phyloP scores from a whole-genome alignment of 2,113 vertebrate species.

The Fulmarus glacialis region DNA sequence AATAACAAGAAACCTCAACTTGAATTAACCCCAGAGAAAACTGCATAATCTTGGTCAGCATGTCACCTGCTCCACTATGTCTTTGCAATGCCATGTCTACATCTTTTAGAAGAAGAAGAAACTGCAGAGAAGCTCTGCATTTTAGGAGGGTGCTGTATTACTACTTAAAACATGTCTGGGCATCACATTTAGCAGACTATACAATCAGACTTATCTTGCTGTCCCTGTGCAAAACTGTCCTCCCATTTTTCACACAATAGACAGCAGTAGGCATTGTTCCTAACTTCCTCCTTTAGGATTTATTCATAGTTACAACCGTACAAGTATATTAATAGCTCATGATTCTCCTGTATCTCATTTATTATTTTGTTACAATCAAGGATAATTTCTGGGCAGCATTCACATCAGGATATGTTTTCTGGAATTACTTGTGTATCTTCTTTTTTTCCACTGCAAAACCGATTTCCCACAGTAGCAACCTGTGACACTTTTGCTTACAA shows the following conservation, averaged over 20 bases:
- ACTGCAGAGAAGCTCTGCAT: background rate
- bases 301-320: background rate
- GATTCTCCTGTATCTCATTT: background rate
- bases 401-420: background rate
- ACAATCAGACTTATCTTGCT: background rate
- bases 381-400: background rate
- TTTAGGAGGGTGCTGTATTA: background rate
- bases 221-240: background rate
- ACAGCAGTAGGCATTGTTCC: background rate
- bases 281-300: background rate
- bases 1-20: background rate
- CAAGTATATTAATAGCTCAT: background rate
- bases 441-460: background rate
- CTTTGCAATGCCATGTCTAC: background rate
- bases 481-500: background rate
- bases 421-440: background rate
- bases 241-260: background rate
- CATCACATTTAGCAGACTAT: background rate
- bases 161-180: background rate
- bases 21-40: background rate
- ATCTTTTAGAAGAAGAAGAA: background rate
- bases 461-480: background rate
- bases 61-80: background rate
- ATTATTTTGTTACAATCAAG: background rate
- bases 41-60: fast-evolving